Evolutionary conservation across 2,797 vertebrate species (phyloP).

Genomic region (Sebastes itinus): DNA sequence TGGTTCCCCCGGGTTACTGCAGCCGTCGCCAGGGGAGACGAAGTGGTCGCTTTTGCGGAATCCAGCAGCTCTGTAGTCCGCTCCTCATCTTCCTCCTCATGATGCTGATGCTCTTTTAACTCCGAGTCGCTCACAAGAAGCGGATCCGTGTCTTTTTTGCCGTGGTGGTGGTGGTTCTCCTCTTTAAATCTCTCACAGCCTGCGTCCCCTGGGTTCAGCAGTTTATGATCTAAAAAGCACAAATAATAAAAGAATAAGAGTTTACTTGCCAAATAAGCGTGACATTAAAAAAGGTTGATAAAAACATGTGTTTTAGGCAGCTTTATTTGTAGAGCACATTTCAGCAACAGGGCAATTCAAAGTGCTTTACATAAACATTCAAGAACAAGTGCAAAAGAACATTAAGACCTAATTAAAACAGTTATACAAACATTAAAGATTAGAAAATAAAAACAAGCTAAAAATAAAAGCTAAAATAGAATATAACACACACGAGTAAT

Average conservation of each 20-base stretch:
- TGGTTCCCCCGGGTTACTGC: slow-evolving; percentile 79
- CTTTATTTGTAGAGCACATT: too few species aligned
- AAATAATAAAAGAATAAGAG: slow-evolving; percentile 39
- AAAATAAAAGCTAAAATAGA: too few species aligned
- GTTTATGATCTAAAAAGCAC: slow-evolving; percentile 80
- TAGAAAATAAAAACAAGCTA: too few species aligned
- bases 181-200: slow-evolving; percentile 86
- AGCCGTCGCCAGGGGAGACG: slow-evolving; percentile 71
- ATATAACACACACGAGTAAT: too few species aligned
- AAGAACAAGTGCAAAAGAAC: too few species aligned
- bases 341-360: too few species aligned
- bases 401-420: too few species aligned
- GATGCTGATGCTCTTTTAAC: slow-evolving; percentile 84
- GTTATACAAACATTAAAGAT: too few species aligned
- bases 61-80: slow-evolving; percentile 82
- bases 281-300: slow-evolving; percentile 17
- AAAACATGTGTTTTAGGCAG: slow-evolving; percentile 14
- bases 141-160: slow-evolving; percentile 85
- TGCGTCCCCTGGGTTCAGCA: slow-evolving; percentile 81
- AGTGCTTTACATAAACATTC: too few species aligned
- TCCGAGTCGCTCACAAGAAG: slow-evolving; percentile 90
- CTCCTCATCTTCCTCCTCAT: slow-evolving; percentile 73
- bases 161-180: slow-evolving; percentile 63
- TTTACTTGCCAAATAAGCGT: slow-evolving; percentile 50
- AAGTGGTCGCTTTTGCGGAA: slow-evolving; percentile 82